Conservation (phyloP, 30 jellyfish, hydroid and myxozoan genomes). For the Clytia hemisphaerica region DNA sequence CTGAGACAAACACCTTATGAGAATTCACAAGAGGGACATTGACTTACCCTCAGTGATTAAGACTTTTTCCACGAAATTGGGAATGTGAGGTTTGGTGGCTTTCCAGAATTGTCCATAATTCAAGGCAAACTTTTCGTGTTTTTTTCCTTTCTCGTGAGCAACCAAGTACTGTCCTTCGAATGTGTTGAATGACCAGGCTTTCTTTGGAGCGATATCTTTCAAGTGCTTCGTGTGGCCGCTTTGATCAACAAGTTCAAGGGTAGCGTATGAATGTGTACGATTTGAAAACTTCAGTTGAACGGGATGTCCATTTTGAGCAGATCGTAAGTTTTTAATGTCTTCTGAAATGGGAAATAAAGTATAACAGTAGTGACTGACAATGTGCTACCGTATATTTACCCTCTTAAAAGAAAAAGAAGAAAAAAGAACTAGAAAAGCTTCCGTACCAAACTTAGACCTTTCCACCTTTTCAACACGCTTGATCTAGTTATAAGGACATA, state of each 20-base stretch:
- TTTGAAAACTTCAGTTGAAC: constrained; percentile 27
- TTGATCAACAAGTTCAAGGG: constrained; percentile 24
- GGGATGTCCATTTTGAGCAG: constrained; percentile 32
- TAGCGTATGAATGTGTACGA: constrained; percentile 13
- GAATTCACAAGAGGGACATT: too few species aligned
- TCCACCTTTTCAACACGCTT: too few species aligned
- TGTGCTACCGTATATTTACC: too few species aligned
- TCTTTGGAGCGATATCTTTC: constrained; percentile 23
- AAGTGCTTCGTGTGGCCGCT: neutral
- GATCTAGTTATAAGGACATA: too few species aligned
- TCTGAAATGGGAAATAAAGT: constrained; percentile 4
- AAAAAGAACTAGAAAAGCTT: too few species aligned
- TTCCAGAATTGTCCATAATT: constrained; percentile 5
- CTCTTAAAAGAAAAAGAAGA: too few species aligned
- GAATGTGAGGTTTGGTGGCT: constrained; percentile 1
- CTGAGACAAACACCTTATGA: too few species aligned
- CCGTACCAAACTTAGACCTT: too few species aligned
- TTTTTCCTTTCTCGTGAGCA: constrained; percentile 17
- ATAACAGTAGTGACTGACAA: too few species aligned
- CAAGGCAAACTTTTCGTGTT: constrained; percentile 4
- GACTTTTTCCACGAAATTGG: constrained; percentile 24
- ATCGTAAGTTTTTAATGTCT: neutral
- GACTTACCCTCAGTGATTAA: constrained; percentile 36
- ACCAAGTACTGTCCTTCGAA: constrained; percentile 34
- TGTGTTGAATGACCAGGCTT: constrained; percentile 30